Base-by-base conservation (phyloP, 1,140 invertebrate genomes). In the Aphelenchoides avenae region DNA sequence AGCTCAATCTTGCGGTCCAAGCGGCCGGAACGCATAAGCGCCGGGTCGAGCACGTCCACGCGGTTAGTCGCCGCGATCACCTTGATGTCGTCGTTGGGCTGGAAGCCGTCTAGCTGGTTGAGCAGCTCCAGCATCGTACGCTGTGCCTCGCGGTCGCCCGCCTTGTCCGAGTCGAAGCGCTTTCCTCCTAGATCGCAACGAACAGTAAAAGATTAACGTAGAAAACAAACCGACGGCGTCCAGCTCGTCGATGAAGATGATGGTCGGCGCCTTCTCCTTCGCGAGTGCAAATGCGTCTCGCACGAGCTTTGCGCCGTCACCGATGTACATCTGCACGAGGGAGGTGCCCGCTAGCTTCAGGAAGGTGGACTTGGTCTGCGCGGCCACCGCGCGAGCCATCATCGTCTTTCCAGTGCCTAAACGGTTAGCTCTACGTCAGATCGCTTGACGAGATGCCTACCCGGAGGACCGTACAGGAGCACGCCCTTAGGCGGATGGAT, bases 401-500 rank as follows among this genome's bases (percentile, higher is more conserved):
- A 98, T 78, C 1, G 94, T 98, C 80, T 98, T 98, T 6, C 85
- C 86, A 61, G 82, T 82, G 41, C 43, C 43, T 46, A 13, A 46
- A 46, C 3, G 13, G 18, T 13, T 36, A 34, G n/a, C 34, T 4
- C n/a, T n/a, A n/a, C n/a, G n/a, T n/a, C n/a, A n/a, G n/a, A n/a
- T n/a, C n/a, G n/a, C n/a, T n/a, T n/a, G n/a, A n/a, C n/a, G n/a
- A n/a, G 42, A 44, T n/a, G n/a, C n/a, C n/a, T 46, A 46, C 90
- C 91, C 11, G 89, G 91, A 39, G 91, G 90, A 15, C 92, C 91
- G 79, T 95, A 96, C 20, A 96, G 77, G 6, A 96, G 80, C 13
- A 92, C 90, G 67, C 87, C 94, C 82, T 98, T 99, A 0, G 94
- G 94, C 57, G 94, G 94, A 74, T 96, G 91, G 73, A 99, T 96